phyloP scores from a whole-genome alignment of 2,113 vertebrate species.

The Lophochroa leadbeateri region DNA sequence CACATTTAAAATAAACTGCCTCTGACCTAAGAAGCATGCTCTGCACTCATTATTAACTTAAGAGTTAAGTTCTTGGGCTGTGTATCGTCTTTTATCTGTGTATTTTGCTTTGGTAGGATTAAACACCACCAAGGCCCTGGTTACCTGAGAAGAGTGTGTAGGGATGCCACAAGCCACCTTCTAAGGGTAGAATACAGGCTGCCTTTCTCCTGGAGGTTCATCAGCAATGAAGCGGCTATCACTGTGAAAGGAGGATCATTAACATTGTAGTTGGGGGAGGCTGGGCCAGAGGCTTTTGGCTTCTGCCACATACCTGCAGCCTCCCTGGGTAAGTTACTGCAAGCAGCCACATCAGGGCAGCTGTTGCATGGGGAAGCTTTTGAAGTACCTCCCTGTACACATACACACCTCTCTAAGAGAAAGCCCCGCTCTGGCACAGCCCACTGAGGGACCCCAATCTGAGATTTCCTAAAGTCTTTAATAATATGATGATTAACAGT shows the following conservation, averaged over 20 bases:
- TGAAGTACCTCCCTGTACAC: background rate
- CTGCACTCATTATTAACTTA: background rate
- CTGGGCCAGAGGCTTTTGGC: background rate
- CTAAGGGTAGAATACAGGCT: fast-evolving
- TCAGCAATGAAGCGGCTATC: background rate
- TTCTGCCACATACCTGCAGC: fast-evolving
- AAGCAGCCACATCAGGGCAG: background rate
- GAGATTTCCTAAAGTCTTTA: fast-evolving
- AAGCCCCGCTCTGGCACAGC: background rate
- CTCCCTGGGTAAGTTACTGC: fast-evolving
- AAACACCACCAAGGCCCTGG: background rate
- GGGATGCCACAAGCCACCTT: background rate
- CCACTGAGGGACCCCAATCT: fast-evolving
- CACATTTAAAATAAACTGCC: constrained; percentile 89
- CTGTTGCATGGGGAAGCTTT: background rate
- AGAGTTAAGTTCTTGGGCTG: background rate
- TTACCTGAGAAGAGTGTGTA: background rate
- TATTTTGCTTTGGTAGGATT: background rate
- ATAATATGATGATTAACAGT: fast-evolving
- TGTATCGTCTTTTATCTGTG: background rate
- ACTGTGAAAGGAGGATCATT: fast-evolving
- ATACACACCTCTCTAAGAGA: fast-evolving
- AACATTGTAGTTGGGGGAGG: background rate
- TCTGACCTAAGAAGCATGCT: constrained; percentile 72
- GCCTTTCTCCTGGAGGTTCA: background rate